phyloP scores from a whole-genome alignment of 2,888 invertebrate species.

The Cremastinae sp. region DNA sequence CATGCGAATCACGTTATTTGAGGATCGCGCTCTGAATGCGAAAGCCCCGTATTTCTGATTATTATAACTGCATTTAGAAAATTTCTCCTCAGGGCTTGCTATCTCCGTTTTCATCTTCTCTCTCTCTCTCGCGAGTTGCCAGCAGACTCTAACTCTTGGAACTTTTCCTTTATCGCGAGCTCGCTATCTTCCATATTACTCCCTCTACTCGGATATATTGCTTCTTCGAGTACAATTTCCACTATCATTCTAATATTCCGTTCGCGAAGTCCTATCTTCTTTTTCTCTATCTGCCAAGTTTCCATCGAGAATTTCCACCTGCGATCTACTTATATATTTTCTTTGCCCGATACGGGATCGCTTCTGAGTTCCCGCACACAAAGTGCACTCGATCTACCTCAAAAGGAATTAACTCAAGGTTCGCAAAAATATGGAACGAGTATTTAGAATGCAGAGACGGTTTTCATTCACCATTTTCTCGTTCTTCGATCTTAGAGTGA shows the following conservation, averaged over 20 bases:
- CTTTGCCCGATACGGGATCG: conserved; percentile 38
- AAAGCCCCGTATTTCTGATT: conserved; percentile 59
- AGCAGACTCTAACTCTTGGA: conserved; percentile 51
- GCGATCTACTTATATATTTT: conserved; percentile 61
- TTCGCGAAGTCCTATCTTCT: conserved; percentile 45
- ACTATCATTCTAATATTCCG: conserved; percentile 61
- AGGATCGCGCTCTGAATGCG: conserved; percentile 37
- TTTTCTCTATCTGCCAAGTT: conserved; percentile 50
- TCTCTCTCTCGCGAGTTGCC: conserved; percentile 36
- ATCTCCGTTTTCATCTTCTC: conserved; percentile 28
- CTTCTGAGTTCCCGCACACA: conserved; percentile 39
- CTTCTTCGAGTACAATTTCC: conserved; percentile 60
- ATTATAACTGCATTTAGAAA: conserved; percentile 61
- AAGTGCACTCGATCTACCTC: conserved; percentile 53
- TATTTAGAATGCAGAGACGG: conserved; percentile 19
- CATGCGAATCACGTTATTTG: conserved; percentile 57
- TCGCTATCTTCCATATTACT: conserved; percentile 62
- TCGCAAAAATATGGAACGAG: conserved; percentile 47
- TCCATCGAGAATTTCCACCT: conserved; percentile 59
- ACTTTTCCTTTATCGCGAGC: conserved; percentile 60
- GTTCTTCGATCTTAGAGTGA: not conserved
- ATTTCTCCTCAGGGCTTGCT: conserved; percentile 50
- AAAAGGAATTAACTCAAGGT: conserved; percentile 40
- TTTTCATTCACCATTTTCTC: conserved; percentile 19
- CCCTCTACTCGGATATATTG: conserved; percentile 50